Percentiles rank a stretch among this genome's conserved stretches.
Conservation (phyloP, 1,140 invertebrate species). For the Gerris buenoi region DNA sequence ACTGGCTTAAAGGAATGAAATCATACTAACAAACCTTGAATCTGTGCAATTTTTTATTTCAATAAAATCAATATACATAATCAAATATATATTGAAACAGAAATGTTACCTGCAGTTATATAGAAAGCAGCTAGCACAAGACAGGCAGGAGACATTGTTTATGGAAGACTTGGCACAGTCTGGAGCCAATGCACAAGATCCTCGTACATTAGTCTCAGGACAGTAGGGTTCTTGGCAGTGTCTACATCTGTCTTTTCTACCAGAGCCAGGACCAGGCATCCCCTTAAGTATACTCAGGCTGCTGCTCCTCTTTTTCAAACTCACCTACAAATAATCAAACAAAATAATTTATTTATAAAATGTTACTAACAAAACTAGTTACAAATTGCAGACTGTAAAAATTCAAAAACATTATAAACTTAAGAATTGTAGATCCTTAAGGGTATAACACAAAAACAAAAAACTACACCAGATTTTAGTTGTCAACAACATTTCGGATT, state of each 20-base stretch:
- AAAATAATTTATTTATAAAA: slow-evolving; percentile 18
- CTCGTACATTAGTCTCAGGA: slow-evolving; percentile 61
- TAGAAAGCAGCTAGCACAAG: slow-evolving; percentile 70
- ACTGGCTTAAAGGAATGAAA: no score
- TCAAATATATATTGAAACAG: no score
- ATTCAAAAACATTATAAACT: no score
- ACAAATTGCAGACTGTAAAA: no score
- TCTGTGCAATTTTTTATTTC: no score
- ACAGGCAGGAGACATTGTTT: slow-evolving; percentile 66
- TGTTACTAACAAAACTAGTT: no score
- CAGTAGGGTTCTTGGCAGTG: slow-evolving; percentile 57
- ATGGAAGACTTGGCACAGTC: slow-evolving; percentile 67
- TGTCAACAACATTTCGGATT: no score
- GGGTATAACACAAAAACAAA: no score
- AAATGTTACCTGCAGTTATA: slow-evolving; percentile 55
- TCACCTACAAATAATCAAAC: slow-evolving; percentile 17
- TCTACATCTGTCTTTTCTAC: slow-evolving; percentile 32
- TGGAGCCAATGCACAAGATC: slow-evolving; percentile 75
- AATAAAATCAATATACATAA: no score
- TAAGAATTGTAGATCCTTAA: no score
- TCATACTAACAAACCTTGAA: no score
- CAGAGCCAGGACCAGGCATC: background rate
- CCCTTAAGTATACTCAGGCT: background rate
- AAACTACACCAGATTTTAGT: no score
- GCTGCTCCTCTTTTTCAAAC: slow-evolving; percentile 40